These are phyloP conservation scores for Autographa gamma DNA, from an alignment of 2,888 invertebrate genomes.

Conservation along the genomic window DNA sequence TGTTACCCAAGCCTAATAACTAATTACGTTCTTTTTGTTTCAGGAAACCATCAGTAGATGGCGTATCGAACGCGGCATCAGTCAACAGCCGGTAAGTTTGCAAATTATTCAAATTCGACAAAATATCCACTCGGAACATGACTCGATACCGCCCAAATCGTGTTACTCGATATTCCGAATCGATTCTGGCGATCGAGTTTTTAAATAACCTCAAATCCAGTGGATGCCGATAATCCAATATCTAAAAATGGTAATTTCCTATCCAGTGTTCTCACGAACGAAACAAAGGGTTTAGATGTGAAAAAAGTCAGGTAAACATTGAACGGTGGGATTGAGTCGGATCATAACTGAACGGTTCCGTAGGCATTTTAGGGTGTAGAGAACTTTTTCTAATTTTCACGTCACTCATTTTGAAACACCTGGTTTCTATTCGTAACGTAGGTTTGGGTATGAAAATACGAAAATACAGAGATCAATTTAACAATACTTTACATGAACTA, in stretches of 20 bases:
- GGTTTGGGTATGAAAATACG: too few species aligned
- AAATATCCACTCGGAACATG: slow-evolving; percentile 43
- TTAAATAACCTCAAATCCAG: slow-evolving; percentile 73
- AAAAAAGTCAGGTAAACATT: slow-evolving; percentile 77
- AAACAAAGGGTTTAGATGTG: slow-evolving; percentile 80
- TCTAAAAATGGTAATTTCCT: slow-evolving; percentile 88
- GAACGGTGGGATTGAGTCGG: slow-evolving; percentile 47
- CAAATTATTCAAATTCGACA: slow-evolving; percentile 45
- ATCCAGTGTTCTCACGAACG: slow-evolving; percentile 83
- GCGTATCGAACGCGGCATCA: slow-evolving; percentile 94
- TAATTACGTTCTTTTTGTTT: slow-evolving; percentile 80
- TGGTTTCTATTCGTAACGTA: too few species aligned
- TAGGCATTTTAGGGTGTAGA: too few species aligned
- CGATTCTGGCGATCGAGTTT: slow-evolving; percentile 73
- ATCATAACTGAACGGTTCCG: slow-evolving; percentile 40
- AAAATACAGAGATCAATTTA: too few species aligned
- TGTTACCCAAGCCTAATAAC: background rate
- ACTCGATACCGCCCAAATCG: slow-evolving; percentile 73
- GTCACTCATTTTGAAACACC: too few species aligned
- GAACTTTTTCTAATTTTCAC: too few species aligned
- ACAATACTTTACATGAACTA: too few species aligned
- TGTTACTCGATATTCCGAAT: slow-evolving; percentile 73
- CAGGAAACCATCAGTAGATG: slow-evolving; percentile 96
- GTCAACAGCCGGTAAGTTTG: slow-evolving; percentile 95
- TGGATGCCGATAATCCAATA: slow-evolving; percentile 80